These are phyloP conservation scores for Scomber japonicus DNA, from an alignment of 2,113 vertebrate genomes.

Conservation along the genomic window DNA sequence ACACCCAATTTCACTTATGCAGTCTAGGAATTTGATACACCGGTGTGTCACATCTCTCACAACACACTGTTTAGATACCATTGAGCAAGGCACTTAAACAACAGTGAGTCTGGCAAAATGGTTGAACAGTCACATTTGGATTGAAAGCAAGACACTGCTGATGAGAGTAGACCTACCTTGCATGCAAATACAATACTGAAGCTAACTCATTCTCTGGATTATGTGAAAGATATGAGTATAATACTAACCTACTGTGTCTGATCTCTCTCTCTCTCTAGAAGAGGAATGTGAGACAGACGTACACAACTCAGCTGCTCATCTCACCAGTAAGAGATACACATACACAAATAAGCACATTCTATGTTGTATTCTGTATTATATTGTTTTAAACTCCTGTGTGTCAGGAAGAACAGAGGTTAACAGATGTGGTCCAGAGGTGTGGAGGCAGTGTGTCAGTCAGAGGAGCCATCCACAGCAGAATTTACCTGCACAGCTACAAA, in stretches of 20 bases:
- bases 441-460: conserved; percentile 88
- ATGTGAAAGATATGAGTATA: neutral
- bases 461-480: conserved; percentile 90
- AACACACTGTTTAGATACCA: no score
- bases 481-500: conserved; percentile 91
- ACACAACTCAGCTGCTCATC: conserved; percentile 86
- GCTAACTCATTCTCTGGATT: neutral
- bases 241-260: conserved; percentile 24
- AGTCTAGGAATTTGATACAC: no score
- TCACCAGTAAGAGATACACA: conserved; percentile 85
- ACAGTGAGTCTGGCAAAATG: no score
- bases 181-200: neutral
- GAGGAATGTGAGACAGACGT: conserved; percentile 83
- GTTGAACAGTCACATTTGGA: no score
- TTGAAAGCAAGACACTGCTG: no score
- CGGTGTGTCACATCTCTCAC: no score
- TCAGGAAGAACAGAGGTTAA: conserved; percentile 72
- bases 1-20: no score
- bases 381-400: conserved; percentile 25
- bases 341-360: neutral
- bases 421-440: conserved; percentile 87
- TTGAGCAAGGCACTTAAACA: no score
- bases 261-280: conserved; percentile 79
- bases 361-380: no score
- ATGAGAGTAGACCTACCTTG: no score